phyloP scores from a whole-genome alignment of 2,888 invertebrate genomes.

The Lissocephala sabroskyi region DNA sequence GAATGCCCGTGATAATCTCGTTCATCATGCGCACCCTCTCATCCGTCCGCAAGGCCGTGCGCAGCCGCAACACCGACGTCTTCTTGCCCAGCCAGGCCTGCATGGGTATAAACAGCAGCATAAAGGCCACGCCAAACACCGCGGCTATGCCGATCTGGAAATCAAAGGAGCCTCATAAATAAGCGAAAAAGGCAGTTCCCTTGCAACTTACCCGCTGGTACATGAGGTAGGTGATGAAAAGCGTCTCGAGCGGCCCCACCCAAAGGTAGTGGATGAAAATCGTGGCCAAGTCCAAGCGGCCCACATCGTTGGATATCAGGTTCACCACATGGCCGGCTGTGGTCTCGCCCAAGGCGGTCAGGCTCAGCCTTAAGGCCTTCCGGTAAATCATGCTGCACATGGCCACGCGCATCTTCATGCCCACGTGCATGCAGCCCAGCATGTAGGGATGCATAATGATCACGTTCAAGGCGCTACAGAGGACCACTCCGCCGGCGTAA shows the following conservation, averaged over 20 bases:
- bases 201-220: constrained; percentile 76
- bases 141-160: constrained; percentile 74
- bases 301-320: constrained; percentile 95
- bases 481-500: constrained; percentile 82
- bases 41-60: constrained; percentile 90
- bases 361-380: constrained; percentile 79
- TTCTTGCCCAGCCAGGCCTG: constrained; percentile 86
- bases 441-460: constrained; percentile 90
- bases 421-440: constrained; percentile 80
- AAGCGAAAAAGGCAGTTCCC: not conserved
- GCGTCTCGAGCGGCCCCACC: constrained; percentile 90
- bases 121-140: constrained; percentile 75
- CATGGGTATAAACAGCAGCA: constrained; percentile 80
- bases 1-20: constrained; percentile 89
- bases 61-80: constrained; percentile 81
- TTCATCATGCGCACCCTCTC: constrained; percentile 92
- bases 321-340: constrained; percentile 87
- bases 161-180: not conserved
- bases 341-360: constrained; percentile 82
- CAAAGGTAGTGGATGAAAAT: constrained; percentile 93
- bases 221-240: constrained; percentile 85
- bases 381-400: constrained; percentile 81
- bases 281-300: constrained; percentile 77
- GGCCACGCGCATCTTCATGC: constrained; percentile 80
- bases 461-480: constrained; percentile 83